Conservation (phyloP, 1,140 invertebrate species). For the Macrobrachium rosenbergii region DNA sequence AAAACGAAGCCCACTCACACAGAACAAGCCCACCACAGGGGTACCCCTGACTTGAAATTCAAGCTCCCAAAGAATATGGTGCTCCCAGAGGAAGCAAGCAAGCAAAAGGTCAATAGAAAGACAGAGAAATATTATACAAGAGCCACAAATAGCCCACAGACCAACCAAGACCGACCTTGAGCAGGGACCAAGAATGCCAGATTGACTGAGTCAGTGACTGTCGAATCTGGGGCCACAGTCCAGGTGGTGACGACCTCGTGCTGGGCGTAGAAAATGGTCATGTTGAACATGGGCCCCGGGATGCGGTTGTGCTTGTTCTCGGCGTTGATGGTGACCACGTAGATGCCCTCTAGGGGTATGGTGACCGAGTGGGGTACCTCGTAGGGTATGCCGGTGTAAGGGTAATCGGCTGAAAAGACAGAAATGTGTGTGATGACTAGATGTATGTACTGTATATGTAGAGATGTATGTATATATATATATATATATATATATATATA, state of each 20-base stretch:
- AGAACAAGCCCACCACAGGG: too few relatives aligned
- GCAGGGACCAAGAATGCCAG: not conserved
- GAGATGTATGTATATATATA: not conserved
- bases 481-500: conserved; percentile 9
- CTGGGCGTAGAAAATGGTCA: not conserved
- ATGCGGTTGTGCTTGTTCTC: not conserved
- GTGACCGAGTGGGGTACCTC: not conserved
- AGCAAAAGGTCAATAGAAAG: too few relatives aligned
- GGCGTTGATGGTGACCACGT: not conserved
- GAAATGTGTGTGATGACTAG: not conserved
- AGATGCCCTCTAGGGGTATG: not conserved
- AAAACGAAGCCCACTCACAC: too few relatives aligned
- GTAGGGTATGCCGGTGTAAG: not conserved
- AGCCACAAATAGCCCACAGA: not conserved
- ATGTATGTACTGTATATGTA: not conserved
- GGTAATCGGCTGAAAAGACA: not conserved
- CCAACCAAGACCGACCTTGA: not conserved
- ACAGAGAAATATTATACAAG: not conserved
- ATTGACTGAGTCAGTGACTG: not conserved
- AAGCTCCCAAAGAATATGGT: too few relatives aligned
- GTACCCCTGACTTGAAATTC: too few relatives aligned
- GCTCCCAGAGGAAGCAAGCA: too few relatives aligned
- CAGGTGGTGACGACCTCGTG: conserved; percentile 1
- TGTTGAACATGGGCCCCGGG: not conserved
- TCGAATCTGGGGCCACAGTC: not conserved